These are phyloP conservation scores for Anorthoa munda DNA, from an alignment of 2,888 invertebrate species.

Conservation along the genomic window DNA sequence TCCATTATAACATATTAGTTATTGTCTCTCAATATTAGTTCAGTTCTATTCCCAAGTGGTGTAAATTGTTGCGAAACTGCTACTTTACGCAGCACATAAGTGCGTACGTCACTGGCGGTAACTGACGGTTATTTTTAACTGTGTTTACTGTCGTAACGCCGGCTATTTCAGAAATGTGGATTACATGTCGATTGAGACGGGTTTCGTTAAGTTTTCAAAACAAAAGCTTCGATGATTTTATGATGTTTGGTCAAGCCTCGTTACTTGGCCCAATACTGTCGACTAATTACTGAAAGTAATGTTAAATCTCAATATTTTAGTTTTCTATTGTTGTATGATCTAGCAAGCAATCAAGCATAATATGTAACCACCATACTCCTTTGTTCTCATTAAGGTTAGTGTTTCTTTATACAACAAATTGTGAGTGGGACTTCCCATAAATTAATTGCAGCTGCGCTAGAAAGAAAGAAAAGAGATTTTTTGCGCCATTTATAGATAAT, in stretches of 20 bases:
- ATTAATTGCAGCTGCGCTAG: neutral
- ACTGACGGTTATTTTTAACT: conserved; percentile 69
- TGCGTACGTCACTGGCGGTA: conserved; percentile 66
- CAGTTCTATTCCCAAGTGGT: conserved; percentile 51
- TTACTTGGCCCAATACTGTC: neutral
- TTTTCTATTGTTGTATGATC: too few species aligned
- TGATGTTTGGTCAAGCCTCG: conserved; percentile 10
- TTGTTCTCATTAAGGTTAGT: neutral
- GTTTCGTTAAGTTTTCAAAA: conserved; percentile 34
- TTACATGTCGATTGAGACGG: conserved; percentile 52
- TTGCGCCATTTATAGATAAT: too few species aligned
- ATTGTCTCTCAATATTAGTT: conserved; percentile 31
- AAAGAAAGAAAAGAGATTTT: neutral
- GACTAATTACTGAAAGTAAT: neutral
- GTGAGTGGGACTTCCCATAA: too few species aligned
- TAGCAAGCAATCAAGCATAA: too few species aligned
- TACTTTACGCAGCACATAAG: conserved; percentile 58
- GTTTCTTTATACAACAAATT: too few species aligned
- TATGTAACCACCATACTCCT: too few species aligned
- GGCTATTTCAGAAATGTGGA: conserved; percentile 60
- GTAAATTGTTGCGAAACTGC: conserved; percentile 58
- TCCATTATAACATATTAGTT: conserved; percentile 6
- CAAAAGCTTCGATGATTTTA: conserved; percentile 28
- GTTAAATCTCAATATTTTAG: neutral
- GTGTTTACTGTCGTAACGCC: conserved; percentile 68